Evolutionary conservation across 35 echinoderm and acorn worm genomes (phyloP).

Genomic region (Hemicentrotus pulcherrimus): DNA sequence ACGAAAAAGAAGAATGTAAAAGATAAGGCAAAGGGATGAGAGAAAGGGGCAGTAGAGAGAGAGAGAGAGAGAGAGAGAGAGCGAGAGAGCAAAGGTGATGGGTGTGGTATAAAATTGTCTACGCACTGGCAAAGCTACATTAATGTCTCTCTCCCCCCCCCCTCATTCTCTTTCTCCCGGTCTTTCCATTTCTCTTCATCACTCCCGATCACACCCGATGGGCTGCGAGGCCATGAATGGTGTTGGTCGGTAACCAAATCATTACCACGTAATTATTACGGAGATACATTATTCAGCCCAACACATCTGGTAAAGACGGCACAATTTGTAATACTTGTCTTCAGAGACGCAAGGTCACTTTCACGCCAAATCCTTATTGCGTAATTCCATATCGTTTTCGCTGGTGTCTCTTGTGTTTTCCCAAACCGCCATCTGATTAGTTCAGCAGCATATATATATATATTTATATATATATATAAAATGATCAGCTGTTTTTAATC

Average conservation of each 20-base stretch:
- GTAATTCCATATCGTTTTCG: not conserved
- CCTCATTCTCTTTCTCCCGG: not conserved
- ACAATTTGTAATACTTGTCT: not conserved
- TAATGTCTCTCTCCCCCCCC: too few relatives aligned
- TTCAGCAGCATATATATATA: not conserved
- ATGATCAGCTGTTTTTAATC: not conserved
- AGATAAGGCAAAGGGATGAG: too few relatives aligned
- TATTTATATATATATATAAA: too few relatives aligned
- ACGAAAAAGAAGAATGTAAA: too few relatives aligned
- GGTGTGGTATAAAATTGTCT: too few relatives aligned
- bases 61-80: too few relatives aligned
- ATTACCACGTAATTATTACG: not conserved
- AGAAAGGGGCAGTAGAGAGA: too few relatives aligned
- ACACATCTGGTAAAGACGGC: not conserved
- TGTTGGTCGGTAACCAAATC: not conserved
- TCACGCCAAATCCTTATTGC: not conserved
- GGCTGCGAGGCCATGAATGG: not conserved
- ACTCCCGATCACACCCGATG: not conserved
- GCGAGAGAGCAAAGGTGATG: too few relatives aligned
- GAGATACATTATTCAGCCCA: not conserved
- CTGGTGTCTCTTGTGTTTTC: not conserved
- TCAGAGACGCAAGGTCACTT: not conserved
- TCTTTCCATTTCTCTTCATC: not conserved
- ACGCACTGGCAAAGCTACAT: too few relatives aligned
- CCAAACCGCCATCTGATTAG: not conserved